Conservation (phyloP, 1,140 invertebrate genomes). For the Dermatophagoides farinae region DNA sequence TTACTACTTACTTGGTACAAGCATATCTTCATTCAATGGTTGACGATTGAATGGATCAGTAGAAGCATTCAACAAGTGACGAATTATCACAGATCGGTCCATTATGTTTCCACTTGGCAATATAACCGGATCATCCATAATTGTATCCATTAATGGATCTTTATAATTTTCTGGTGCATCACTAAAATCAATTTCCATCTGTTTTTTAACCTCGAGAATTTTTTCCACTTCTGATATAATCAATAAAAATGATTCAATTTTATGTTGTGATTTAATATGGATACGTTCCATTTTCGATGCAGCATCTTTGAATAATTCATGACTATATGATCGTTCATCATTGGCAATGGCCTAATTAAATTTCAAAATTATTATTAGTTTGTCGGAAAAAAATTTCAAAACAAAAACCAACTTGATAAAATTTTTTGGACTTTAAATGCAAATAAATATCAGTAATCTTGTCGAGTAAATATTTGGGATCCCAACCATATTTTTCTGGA, state of each 20-base stretch:
- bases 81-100: slow-evolving; percentile 61
- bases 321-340: slow-evolving; percentile 75
- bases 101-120: slow-evolving; percentile 72
- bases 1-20: slow-evolving; percentile 37
- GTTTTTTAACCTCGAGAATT: slow-evolving; percentile 41
- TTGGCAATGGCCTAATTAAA: slow-evolving; percentile 11
- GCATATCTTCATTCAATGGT: slow-evolving; percentile 76
- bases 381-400: background rate
- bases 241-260: slow-evolving; percentile 38
- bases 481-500: slow-evolving; percentile 71
- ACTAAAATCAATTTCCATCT: slow-evolving; percentile 52
- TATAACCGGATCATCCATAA: slow-evolving; percentile 81
- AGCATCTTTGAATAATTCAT: slow-evolving; percentile 69
- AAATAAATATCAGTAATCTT: slow-evolving; percentile 83
- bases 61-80: slow-evolving; percentile 58
- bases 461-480: slow-evolving; percentile 65
- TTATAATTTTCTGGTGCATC: slow-evolving; percentile 83
- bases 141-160: slow-evolving; percentile 83
- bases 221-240: slow-evolving; percentile 21
- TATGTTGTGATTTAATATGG: slow-evolving; percentile 45
- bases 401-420: slow-evolving; percentile 44
- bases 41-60: slow-evolving; percentile 85
- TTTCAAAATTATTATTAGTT: background rate
- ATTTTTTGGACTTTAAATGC: slow-evolving; percentile 74
- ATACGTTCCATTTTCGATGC: slow-evolving; percentile 52